phyloP scores from a whole-genome alignment of 2,888 invertebrate species.

The Napeogenes inachia region DNA sequence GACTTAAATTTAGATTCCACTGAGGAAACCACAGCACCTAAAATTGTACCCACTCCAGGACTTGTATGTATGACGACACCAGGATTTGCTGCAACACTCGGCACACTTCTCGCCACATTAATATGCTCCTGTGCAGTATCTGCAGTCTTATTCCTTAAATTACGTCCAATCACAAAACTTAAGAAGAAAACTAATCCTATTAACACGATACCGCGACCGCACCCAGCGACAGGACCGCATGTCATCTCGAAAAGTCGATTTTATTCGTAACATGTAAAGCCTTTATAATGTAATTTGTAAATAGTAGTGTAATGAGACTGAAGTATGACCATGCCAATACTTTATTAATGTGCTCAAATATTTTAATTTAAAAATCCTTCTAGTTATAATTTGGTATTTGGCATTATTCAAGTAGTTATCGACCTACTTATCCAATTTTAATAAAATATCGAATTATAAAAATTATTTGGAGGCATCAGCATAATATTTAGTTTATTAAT shows the following conservation, averaged over 20 bases:
- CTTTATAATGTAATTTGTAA: conserved; percentile 68
- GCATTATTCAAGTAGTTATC: neutral
- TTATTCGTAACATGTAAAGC: conserved; percentile 77
- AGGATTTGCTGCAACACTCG: conserved; percentile 92
- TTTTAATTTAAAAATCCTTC: conserved; percentile 22
- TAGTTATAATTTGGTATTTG: conserved; percentile 13
- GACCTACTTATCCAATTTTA: neutral
- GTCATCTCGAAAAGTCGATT: conserved; percentile 80
- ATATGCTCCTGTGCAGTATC: conserved; percentile 91
- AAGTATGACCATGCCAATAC: conserved; percentile 69
- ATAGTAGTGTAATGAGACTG: conserved; percentile 77
- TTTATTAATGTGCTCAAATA: conserved; percentile 61
- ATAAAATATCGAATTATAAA: conserved; percentile 6
- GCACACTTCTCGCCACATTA: conserved; percentile 88
- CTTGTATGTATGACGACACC: conserved; percentile 96
- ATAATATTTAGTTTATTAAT: conserved; percentile 30
- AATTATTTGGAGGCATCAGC: conserved; percentile 43
- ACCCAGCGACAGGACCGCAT: conserved; percentile 64
- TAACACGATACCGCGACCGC: conserved; percentile 67
- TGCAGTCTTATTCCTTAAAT: conserved; percentile 88
- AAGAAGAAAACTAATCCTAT: conserved; percentile 75
- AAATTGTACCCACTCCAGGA: conserved; percentile 81
- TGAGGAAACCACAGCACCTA: conserved; percentile 79
- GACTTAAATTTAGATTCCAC: conserved; percentile 89
- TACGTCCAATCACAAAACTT: conserved; percentile 82